Evolutionary conservation across 2,113 vertebrate species (phyloP), one percentile per base, ranked within the genome.

Genomic region (Hypanus sabinus): DNA sequence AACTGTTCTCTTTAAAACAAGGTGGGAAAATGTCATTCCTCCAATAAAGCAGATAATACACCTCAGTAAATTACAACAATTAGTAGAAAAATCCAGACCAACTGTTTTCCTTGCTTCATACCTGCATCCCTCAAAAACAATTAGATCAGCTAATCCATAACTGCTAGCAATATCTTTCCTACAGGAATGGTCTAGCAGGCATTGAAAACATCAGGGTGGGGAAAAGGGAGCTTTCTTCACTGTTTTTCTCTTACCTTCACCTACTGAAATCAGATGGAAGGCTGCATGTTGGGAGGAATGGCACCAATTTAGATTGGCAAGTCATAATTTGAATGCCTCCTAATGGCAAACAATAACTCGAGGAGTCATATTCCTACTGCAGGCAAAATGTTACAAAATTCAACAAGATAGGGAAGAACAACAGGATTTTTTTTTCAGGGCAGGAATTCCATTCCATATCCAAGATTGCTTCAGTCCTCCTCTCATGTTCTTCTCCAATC

Each of bases 1-100:
- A 71, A 60, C 62, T n/a, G 65, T 62, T 38, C n/a, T 91, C 88
- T 70, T 62, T 30, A 92, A 92, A 70, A 65, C 62, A 92, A 92
- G 62, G 5, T 62, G 68, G 65, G 70, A 91, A 91, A 65, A n/a
- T 68, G 87, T 62, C n/a, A 62, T 14, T 90, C 60, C 60, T 68
- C 57, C 36, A 68, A 22, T 33, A 24, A 62, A 91, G 57, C 65
- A 71, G 62, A 70, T 3, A 92, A 20, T 38, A n/a, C 33, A 71
- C 9, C 36, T 92, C 62, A 46, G 36, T 55, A 93, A 93, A 92
- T 62, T 11, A 60, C 68, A n/a, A 16, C 36, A 93, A 70, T 1
- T 46, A 24, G 88, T 7, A 36, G n/a, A 93, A 38, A 27, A 38
- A 75, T 10, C 68, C 46, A 55, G 73, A 93, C 38, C 73, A 73